phyloP scores from a whole-genome alignment of 2,888 invertebrate genomes.

The Chymomyza fuscimana region DNA sequence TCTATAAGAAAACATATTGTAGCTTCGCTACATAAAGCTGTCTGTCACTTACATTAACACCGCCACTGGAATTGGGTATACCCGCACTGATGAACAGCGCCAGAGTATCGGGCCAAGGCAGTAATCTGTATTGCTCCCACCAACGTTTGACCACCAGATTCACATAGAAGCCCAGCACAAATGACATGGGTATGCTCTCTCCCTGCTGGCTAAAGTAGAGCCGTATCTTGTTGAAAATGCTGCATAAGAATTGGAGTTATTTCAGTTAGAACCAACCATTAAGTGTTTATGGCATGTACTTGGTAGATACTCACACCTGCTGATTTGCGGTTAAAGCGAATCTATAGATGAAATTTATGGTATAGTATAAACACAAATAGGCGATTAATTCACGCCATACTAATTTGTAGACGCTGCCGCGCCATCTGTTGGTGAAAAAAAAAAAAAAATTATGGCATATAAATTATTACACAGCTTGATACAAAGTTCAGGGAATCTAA shows the following conservation, averaged over 20 bases:
- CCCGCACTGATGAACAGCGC: slow-evolving; percentile 95
- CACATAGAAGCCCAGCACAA: slow-evolving; percentile 97
- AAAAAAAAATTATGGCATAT: slow-evolving; percentile 79
- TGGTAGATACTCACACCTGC: slow-evolving; percentile 83
- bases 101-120: slow-evolving; percentile 96
- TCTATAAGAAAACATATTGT: slow-evolving; percentile 81
- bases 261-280: slow-evolving; percentile 2
- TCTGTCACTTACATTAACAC: slow-evolving; percentile 69
- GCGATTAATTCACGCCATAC: slow-evolving; percentile 95
- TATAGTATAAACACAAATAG: slow-evolving; percentile 91
- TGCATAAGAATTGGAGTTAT: slow-evolving; percentile 79
- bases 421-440: slow-evolving; percentile 85
- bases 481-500: slow-evolving; percentile 7
- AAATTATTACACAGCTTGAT: slow-evolving; percentile 16
- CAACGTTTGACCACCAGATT: slow-evolving; percentile 94
- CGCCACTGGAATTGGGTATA: slow-evolving; percentile 87
- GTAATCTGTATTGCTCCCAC: slow-evolving; percentile 96
- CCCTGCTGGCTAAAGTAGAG: slow-evolving; percentile 92
- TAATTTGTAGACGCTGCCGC: slow-evolving; percentile 96
- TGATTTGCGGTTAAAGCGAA: slow-evolving; percentile 89
- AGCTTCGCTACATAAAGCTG: neutral
- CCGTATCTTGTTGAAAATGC: slow-evolving; percentile 92
- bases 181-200: slow-evolving; percentile 96
- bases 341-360: slow-evolving; percentile 92
- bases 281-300: neutral